Conservation (phyloP, 2,888 invertebrate genomes). For the Myopa tessellatipennis region DNA sequence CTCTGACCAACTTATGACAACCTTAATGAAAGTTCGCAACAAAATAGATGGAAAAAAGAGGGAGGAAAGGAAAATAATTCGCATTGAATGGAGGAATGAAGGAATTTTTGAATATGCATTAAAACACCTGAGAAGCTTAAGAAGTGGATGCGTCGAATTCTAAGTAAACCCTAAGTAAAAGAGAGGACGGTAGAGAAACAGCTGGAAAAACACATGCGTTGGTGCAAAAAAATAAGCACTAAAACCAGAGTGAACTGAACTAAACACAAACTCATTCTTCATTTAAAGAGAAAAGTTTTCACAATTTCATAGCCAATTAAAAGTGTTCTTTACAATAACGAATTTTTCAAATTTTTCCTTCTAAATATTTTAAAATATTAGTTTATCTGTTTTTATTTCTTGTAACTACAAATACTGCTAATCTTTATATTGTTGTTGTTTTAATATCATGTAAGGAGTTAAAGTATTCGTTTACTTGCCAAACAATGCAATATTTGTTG, state of each 20-base stretch:
- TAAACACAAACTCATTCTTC: background rate
- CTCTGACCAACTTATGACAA: constrained; percentile 28
- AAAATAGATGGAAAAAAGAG: constrained; percentile 4
- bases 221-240: background rate
- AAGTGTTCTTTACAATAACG: background rate
- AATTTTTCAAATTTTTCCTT: background rate
- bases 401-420: background rate
- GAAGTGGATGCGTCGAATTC: constrained; percentile 1
- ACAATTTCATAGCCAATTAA: background rate
- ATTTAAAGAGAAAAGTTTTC: background rate
- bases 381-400: background rate
- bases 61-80: background rate
- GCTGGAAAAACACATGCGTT: constrained; percentile 12
- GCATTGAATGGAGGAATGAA: background rate
- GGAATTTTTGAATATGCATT: constrained; percentile 4
- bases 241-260: too few relatives aligned
- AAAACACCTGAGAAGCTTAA: constrained; percentile 23
- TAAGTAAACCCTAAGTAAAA: background rate
- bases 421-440: background rate
- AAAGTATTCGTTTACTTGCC: background rate
- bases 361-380: background rate
- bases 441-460: background rate
- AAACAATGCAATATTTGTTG: background rate
- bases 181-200: background rate
- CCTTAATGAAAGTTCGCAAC: constrained; percentile 31